phyloP scores from a whole-genome alignment of 2,113 vertebrate genomes.

The Scortum barcoo region DNA sequence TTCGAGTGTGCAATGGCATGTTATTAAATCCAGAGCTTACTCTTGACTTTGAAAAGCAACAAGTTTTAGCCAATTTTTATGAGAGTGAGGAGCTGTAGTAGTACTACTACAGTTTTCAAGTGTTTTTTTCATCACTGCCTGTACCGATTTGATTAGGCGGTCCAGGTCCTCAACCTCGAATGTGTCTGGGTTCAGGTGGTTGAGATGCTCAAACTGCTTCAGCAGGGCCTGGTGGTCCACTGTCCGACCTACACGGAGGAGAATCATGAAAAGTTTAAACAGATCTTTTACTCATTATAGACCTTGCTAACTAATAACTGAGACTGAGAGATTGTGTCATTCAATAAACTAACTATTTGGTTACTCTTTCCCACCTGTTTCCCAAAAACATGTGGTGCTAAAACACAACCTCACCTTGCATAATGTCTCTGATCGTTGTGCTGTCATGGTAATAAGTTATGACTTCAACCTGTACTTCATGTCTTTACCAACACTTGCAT shows the following conservation, averaged over 20 bases:
- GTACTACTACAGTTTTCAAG: too few relatives aligned
- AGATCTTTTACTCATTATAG: not conserved
- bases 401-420: not conserved
- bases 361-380: not conserved
- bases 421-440: not conserved
- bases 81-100: not conserved
- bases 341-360: not conserved
- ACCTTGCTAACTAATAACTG: not conserved
- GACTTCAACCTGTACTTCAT: not conserved
- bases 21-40: not conserved
- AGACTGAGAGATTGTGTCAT: not conserved
- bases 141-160: slow-evolving; percentile 92
- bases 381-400: slow-evolving; percentile 3
- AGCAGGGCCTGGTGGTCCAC: slow-evolving; percentile 91
- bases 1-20: not conserved
- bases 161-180: slow-evolving; percentile 95
- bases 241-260: slow-evolving; percentile 47
- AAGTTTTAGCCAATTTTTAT: not conserved
- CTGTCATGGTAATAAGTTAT: not conserved
- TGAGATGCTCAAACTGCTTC: slow-evolving; percentile 95
- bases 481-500: not conserved
- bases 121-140: slow-evolving; percentile 3
- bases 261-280: not conserved
- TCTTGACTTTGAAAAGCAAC: not conserved
- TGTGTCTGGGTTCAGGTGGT: slow-evolving; percentile 92